phyloP scores from a whole-genome alignment of 2,113 vertebrate genomes.

The Uropsilus gracilis region DNA sequence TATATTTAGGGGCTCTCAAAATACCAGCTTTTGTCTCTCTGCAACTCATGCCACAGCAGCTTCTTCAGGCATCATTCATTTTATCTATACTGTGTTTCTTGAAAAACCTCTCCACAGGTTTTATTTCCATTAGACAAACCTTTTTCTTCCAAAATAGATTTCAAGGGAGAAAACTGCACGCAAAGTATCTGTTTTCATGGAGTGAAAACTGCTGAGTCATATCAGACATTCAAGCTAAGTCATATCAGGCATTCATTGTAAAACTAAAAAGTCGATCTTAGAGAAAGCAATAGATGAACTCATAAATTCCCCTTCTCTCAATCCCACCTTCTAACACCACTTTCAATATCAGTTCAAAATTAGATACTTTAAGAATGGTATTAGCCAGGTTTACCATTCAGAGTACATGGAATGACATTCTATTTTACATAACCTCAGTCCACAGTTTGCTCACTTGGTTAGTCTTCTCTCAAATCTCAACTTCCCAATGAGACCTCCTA shows the following conservation, averaged over 20 bases:
- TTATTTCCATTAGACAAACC: constrained; percentile 34
- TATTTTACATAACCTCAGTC: background rate
- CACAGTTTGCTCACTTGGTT: background rate
- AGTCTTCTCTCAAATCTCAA: background rate
- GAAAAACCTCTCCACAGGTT: constrained; percentile 23
- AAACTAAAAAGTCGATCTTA: constrained; percentile 10
- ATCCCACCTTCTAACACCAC: background rate
- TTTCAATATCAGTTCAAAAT: background rate
- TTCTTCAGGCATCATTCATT: background rate
- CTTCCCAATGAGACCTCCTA: constrained; percentile 12
- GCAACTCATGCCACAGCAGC: background rate
- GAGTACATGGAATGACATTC: background rate
- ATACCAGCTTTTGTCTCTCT: background rate
- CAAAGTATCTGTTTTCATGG: constrained; percentile 13
- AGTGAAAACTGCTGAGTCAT: constrained; percentile 64
- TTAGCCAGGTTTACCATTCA: background rate
- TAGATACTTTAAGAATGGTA: background rate
- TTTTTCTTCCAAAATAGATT: constrained; percentile 58
- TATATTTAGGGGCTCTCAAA: background rate
- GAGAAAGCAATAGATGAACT: background rate
- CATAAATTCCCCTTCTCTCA: background rate
- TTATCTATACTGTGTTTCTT: constrained; percentile 44
- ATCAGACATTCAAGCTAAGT: too few species aligned
- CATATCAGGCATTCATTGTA: constrained; percentile 40
- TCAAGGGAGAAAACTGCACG: background rate